These are phyloP conservation scores for Chrysolina haemoptera DNA, from an alignment of 2,888 invertebrate species.

Conservation along the genomic window DNA sequence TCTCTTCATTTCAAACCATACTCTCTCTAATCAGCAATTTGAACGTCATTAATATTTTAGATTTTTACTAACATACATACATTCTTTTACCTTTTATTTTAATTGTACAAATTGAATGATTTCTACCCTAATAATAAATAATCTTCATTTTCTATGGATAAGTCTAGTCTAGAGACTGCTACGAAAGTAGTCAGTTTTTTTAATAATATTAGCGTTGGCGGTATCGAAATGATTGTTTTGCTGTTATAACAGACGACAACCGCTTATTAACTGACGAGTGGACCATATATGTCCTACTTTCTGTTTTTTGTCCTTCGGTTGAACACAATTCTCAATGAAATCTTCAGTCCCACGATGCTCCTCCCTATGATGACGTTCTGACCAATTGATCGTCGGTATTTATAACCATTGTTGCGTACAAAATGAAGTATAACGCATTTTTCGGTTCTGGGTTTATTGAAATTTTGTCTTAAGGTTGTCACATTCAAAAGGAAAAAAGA, in stretches of 20 bases:
- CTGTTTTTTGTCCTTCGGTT: slow-evolving; percentile 16
- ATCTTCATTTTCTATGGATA: too few relatives aligned
- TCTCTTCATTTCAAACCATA: too few relatives aligned
- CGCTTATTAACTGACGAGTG: neutral
- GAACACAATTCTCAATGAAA: slow-evolving; percentile 6
- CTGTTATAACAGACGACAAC: slow-evolving; percentile 2
- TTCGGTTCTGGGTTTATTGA: neutral
- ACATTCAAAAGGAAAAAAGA: neutral
- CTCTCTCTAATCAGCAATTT: too few relatives aligned
- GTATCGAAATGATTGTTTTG: slow-evolving; percentile 4
- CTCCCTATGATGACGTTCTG: neutral
- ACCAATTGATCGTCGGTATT: slow-evolving; percentile 4
- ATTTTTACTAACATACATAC: too few relatives aligned
- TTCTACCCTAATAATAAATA: too few relatives aligned
- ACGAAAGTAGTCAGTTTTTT: neutral
- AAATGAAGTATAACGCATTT: slow-evolving; percentile 3
- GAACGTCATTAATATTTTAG: too few relatives aligned
- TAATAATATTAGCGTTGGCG: neutral
- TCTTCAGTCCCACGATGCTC: slow-evolving; percentile 6
- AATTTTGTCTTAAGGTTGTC: neutral
- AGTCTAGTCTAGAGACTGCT: too few relatives aligned
- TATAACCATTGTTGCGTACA: slow-evolving; percentile 4
- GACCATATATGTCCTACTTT: slow-evolving; percentile 8
- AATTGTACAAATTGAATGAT: too few relatives aligned
- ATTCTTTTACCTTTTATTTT: too few relatives aligned